Evolutionary conservation across 2,113 vertebrate species (phyloP), one percentile per base, ranked within the genome.

Genomic region (Pedetes capensis): DNA sequence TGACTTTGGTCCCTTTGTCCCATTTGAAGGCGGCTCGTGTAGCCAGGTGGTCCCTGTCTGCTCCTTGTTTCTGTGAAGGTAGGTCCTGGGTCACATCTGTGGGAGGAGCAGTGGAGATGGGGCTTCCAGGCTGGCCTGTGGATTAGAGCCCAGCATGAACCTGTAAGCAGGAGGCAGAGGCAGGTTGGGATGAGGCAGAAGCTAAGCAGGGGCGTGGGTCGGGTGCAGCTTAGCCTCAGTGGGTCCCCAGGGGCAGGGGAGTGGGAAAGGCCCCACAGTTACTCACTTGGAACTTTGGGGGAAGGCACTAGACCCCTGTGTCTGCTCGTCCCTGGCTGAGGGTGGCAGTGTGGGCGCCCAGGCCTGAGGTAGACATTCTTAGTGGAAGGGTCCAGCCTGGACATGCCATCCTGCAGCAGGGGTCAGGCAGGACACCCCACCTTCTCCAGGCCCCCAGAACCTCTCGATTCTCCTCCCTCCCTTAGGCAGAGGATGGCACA

Each of bases 361-460:
- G 42, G 37, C 47, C 49, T 2, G 12, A 25, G 20, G 32, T 69
- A 5, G 7, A 37, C 13, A 32, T 44, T 93, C 53, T 29, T 39
- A 3, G 1, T 3, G 10, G 79, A 23, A 72, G 22, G 69, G 29
- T 44, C 25, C 2, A 0, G 13, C 18, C 29, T n/a, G n/a, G n/a
- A n/a, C n/a, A n/a, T n/a, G n/a, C n/a, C n/a, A n/a, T n/a, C 8
- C 14, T 42, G 44, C 20, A 8, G 20, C 39, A 44, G 16, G n/a
- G 10, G 27, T 29, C 47, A 29, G 74, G 61, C 18, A 0, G 10
- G n/a, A 76, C 39, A 10, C 14, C 61, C n/a, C 0, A 0, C 76
- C 27, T 80, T 55, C 49, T 75, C 79, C 2, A 0, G 13, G 49
- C 22, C 76, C 51, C 51, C 69, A 1, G 2, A 47, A 81, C 32